Base-by-base conservation (phyloP, 2,113 vertebrate genomes). In the Alligator mississippiensis region DNA sequence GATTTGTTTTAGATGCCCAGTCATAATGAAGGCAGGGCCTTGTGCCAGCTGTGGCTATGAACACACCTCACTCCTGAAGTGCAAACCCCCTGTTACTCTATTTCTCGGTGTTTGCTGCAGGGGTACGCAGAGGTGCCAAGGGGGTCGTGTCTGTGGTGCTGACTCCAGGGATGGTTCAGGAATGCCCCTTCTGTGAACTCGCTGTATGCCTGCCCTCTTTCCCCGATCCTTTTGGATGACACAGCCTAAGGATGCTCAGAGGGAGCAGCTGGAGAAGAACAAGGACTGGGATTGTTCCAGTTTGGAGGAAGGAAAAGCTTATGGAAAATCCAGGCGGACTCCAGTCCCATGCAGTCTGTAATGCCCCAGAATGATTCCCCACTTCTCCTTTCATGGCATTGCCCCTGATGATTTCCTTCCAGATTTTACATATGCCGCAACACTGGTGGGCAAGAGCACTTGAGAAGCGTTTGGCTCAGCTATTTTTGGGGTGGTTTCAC, bases 341-440 rank as follows among this genome's bases (percentile, higher is more conserved):
- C 22, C 60, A 34, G 21, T 3, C 54, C 25, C 68, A 30, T 34
- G 68, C 76, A 90, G 34, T 59, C 79, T 93, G 93, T 54, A 81
- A 77, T 38, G 28, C 62, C n/a, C 24, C 22, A 3, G 0, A 60
- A 72, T 28, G 88, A 83, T 93, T 81, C 24, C 47, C 15, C 28
- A 17, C 7, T 68, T 18, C n/a, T 68, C 16, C 17, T 11, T 78
- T 77, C 90, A 87, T 91, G 64, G 28, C 64, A 84, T 72, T 21
- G 38, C 3, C 55, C 60, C 78, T 87, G 85, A 68, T 94, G 85
- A 88, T 91, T 93, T 82, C 89, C 80, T 84, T 93, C 58, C 28
- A 80, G 68, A 55, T 68, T 84, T 77, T 85, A 75, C 27, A 4
- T 19, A 38, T 74, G 38, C n/a, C 90, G 78, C 79, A 30, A 61